phyloP scores from a whole-genome alignment of 2,113 vertebrate species.

The Dicaeum eximium region DNA sequence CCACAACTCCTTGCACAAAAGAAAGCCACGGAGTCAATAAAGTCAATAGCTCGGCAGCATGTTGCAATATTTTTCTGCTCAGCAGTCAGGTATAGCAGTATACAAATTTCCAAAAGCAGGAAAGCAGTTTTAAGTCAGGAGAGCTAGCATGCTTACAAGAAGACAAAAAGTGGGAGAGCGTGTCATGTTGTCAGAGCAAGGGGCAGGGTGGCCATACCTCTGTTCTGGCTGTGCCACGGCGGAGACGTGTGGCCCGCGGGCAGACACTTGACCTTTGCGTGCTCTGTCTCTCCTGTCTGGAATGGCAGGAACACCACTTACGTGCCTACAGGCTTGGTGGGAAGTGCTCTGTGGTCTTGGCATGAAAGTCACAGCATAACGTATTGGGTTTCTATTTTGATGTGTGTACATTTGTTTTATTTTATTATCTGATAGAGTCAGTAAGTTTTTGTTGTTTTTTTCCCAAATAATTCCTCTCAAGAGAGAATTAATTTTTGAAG shows the following conservation, averaged over 20 bases:
- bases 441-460: background rate
- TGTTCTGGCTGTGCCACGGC: background rate
- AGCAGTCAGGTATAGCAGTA: background rate
- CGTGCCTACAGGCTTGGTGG: background rate
- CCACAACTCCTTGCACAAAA: background rate
- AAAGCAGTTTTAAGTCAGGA: background rate
- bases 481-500: background rate
- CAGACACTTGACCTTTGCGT: slow-evolving; percentile 31
- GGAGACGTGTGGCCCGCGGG: background rate
- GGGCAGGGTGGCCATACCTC: background rate
- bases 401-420: background rate
- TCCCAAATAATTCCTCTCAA: background rate
- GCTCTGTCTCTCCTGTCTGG: background rate
- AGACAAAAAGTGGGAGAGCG: background rate
- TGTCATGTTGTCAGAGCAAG: background rate
- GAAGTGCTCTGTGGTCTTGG: background rate
- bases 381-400: background rate
- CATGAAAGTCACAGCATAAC: background rate
- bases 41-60: background rate
- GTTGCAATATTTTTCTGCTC: background rate
- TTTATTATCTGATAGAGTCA: background rate
- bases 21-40: background rate
- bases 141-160: background rate
- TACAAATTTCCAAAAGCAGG: background rate
- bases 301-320: background rate